phyloP scores from a whole-genome alignment of 2,113 vertebrate species.

The Pholis gunnellus region DNA sequence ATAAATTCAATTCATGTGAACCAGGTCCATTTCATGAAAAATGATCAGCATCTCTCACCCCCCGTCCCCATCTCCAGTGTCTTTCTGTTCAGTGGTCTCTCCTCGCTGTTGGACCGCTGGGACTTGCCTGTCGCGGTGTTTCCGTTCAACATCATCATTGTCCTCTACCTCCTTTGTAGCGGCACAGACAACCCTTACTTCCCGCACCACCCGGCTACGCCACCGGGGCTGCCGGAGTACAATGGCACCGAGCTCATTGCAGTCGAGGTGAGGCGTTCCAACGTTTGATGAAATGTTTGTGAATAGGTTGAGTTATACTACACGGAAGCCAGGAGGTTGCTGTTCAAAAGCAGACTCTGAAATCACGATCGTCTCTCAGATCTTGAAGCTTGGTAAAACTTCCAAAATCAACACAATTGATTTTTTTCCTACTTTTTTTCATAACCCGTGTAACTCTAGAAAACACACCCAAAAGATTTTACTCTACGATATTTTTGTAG shows the following conservation, averaged over 20 bases:
- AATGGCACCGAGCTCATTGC: conserved; percentile 72
- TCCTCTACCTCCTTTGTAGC: conserved; percentile 82
- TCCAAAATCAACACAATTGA: background rate
- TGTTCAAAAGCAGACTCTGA: background rate
- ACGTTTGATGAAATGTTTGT: background rate
- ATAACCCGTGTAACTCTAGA: background rate
- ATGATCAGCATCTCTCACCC: background rate
- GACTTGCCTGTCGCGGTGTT: conserved; percentile 81
- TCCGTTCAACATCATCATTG: conserved; percentile 82
- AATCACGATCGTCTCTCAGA: background rate
- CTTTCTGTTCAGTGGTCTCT: conserved; percentile 78
- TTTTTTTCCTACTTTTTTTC: background rate
- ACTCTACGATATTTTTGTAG: background rate
- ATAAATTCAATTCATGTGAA: too few relatives aligned
- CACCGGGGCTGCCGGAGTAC: conserved; percentile 47
- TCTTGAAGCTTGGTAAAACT: too few relatives aligned
- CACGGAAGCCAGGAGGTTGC: background rate
- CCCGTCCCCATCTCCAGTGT: conserved; percentile 62
- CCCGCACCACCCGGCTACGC: conserved; percentile 61
- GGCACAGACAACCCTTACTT: conserved; percentile 77
- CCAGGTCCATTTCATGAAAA: background rate
- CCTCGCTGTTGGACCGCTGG: conserved; percentile 74
- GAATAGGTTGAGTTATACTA: background rate
- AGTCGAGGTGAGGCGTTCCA: conserved; percentile 58
- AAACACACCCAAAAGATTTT: background rate